These are phyloP conservation scores for Nineta flava DNA, from an alignment of 2,888 invertebrate species.

Conservation along the genomic window DNA sequence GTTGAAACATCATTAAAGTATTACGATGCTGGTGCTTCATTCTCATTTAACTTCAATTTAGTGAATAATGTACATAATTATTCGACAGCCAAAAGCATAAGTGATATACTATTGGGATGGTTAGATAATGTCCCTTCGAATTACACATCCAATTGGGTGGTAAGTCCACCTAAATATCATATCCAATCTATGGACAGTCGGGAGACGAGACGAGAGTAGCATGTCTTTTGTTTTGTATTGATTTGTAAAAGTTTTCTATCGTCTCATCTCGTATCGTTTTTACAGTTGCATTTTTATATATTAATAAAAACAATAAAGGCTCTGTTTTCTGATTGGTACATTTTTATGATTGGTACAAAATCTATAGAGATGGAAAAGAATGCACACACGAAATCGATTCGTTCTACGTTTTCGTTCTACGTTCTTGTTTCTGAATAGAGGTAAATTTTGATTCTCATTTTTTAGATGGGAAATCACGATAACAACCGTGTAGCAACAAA, in stretches of 20 bases:
- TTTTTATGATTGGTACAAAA: too few relatives aligned
- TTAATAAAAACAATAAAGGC: too few relatives aligned
- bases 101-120: conserved; percentile 45
- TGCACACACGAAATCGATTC: too few relatives aligned
- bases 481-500: conserved; percentile 52
- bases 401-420: too few relatives aligned
- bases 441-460: background rate
- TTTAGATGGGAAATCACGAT: conserved; percentile 64
- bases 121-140: conserved; percentile 42
- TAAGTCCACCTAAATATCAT: conserved; percentile 29
- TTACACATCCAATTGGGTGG: conserved; percentile 60
- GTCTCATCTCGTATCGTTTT: too few relatives aligned
- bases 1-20: conserved; percentile 43
- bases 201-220: too few relatives aligned
- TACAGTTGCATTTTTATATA: too few relatives aligned
- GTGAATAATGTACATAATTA: conserved; percentile 38
- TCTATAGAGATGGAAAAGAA: too few relatives aligned
- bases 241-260: too few relatives aligned
- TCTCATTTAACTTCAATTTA: conserved; percentile 66
- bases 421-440: too few relatives aligned
- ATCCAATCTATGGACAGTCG: background rate
- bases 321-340: too few relatives aligned
- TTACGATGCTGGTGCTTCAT: conserved; percentile 52
- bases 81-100: conserved; percentile 43
- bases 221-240: too few relatives aligned